A percentile compares a stretch with the other conserved stretches of the same genome.
phyloP scores from a whole-genome alignment of 1,140 invertebrate species.

The Drosophila repleta region DNA sequence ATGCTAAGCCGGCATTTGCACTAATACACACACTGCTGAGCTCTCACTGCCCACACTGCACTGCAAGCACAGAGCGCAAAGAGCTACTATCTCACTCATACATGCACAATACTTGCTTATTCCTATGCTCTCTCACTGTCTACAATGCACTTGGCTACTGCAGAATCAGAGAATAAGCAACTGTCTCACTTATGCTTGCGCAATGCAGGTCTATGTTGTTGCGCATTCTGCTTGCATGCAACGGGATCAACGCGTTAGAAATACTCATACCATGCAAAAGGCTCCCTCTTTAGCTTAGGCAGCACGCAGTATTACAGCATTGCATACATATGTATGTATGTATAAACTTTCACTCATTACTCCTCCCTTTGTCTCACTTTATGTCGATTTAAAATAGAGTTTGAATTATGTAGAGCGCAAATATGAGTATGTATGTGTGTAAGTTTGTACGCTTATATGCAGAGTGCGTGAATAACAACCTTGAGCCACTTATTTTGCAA shows the following conservation, averaged over 20 bases:
- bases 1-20: background rate
- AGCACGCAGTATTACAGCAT: background rate
- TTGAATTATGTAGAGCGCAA: background rate
- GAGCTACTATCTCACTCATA: too few relatives aligned
- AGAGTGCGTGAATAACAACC: background rate
- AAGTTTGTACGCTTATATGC: background rate
- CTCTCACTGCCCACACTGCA: background rate
- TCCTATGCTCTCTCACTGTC: background rate
- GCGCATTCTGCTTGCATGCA: too few relatives aligned
- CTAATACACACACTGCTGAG: background rate
- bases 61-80: too few relatives aligned
- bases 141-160: background rate
- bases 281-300: background rate
- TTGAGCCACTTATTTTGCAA: background rate
- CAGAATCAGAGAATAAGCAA: too few relatives aligned
- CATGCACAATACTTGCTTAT: too few relatives aligned
- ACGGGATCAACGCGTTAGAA: too few relatives aligned
- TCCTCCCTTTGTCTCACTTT: background rate
- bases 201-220: too few relatives aligned
- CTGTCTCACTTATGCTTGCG: too few relatives aligned
- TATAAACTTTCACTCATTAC: too few relatives aligned
- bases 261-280: too few relatives aligned
- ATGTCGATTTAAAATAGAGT: background rate
- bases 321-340: too few relatives aligned
- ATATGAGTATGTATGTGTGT: background rate